Evolutionary conservation across 2,113 vertebrate genomes (phyloP).

Genomic region (Chunga burmeisteri): DNA sequence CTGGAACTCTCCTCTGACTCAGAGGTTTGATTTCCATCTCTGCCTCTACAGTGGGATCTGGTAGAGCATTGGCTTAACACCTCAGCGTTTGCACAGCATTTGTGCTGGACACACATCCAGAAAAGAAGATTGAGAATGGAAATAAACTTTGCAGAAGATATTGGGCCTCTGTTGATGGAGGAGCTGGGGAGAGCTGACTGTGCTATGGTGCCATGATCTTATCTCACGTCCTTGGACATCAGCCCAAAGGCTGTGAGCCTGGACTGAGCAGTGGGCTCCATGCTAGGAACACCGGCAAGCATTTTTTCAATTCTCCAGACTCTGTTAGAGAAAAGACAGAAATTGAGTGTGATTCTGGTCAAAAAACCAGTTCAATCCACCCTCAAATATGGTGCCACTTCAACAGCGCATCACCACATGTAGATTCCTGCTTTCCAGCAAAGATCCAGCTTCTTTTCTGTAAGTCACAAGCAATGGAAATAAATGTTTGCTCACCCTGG

Average conservation of each 20-base stretch:
- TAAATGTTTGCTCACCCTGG: not conserved
- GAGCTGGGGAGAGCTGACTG: not conserved
- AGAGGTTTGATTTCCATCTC: not conserved
- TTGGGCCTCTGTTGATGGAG: not conserved
- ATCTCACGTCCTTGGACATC: fast-evolving
- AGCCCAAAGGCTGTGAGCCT: not conserved
- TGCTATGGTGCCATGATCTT: not conserved
- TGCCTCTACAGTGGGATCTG: not conserved
- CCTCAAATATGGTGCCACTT: not conserved
- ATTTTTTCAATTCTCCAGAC: not conserved
- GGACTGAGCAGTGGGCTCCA: not conserved
- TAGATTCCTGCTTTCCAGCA: not conserved
- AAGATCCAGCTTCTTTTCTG: not conserved
- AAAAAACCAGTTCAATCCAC: not conserved
- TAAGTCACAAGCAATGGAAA: not conserved
- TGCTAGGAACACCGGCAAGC: not conserved
- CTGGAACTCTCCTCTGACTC: not conserved
- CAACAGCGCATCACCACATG: fast-evolving
- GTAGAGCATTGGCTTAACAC: not conserved
- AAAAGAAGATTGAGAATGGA: not conserved
- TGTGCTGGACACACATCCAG: not conserved
- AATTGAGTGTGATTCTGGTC: not conserved
- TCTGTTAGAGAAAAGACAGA: not conserved
- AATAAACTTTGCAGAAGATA: not conserved
- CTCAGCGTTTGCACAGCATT: not conserved